Base-by-base conservation (phyloP, 1,140 invertebrate species). In the Schlechtendalia chinensis region DNA sequence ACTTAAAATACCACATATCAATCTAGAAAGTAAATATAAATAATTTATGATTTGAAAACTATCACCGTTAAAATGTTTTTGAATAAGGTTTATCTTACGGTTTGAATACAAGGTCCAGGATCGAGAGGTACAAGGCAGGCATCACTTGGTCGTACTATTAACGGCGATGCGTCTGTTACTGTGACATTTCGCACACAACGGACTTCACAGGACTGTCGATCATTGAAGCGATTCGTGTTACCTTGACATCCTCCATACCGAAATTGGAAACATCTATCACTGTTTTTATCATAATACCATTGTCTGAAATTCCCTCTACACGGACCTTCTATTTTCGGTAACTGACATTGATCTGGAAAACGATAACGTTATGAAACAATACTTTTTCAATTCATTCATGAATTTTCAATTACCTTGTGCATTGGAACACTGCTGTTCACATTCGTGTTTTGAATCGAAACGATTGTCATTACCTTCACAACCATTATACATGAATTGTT, bases 401-500 rank as follows among this genome's bases (percentile, higher is more conserved):
- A 17, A 53, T 27, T 53, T 11, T 19, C 12, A 72, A 32, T 82
- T 87, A 92, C 91, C 90, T 89, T 93, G 91, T 39, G 89, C 89
- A 58, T 89, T 86, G 10, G 89, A 88, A 86, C 96, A 98, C 69
- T 90, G 89, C 81, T 90, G 87, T 82, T 93, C 89, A 87, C 96
- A 98, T 83, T 94, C 90, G 58, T 94, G 90, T 56, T 89, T 87
- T 24, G 87, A 89, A 58, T 89, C 88, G 88, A 96, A 98, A 83
- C 93, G 92, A 85, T 98, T 98, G 75, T 88, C 87, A 85, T 97
- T 97, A 61, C 94, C 94, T 16, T 90, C 90, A 84, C 95, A 97
- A 65, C 95, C 95, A 0, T 91, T 90, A 83, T 93, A 97, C 6
- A 88, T 86, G 86, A 98, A 98, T 82, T 91, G 89, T 81, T 91